Percentiles rank a stretch among this genome's conserved stretches.
phyloP scores from a whole-genome alignment of 2,888 invertebrate species.

The Pasiphila rectangulata region DNA sequence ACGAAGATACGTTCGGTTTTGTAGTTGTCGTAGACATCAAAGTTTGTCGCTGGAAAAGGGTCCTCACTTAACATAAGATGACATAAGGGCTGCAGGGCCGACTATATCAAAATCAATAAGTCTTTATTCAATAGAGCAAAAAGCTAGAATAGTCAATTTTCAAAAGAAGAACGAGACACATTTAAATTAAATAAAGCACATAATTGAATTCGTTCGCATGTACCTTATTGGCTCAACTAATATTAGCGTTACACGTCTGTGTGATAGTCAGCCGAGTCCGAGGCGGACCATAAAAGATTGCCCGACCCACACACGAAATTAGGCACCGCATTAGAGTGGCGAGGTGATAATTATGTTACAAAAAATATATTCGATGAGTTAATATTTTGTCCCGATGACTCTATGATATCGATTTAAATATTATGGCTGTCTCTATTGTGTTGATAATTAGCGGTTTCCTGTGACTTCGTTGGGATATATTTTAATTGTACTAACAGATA shows the following conservation, averaged over 20 bases:
- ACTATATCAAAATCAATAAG: too few relatives aligned
- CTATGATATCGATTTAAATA: slow-evolving; percentile 56
- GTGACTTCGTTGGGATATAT: slow-evolving; percentile 4
- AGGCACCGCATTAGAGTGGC: slow-evolving; percentile 73
- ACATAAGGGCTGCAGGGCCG: too few relatives aligned
- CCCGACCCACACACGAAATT: slow-evolving; percentile 76
- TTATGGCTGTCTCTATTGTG: slow-evolving; percentile 34
- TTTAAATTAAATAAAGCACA: too few relatives aligned
- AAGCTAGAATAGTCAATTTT: too few relatives aligned
- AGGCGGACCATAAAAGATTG: slow-evolving; percentile 68
- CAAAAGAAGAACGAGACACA: too few relatives aligned
- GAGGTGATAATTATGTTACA: slow-evolving; percentile 78
- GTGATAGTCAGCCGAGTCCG: slow-evolving; percentile 47
- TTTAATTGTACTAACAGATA: background rate
- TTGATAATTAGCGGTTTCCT: slow-evolving; percentile 1
- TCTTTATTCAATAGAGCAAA: too few relatives aligned
- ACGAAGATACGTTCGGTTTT: too few relatives aligned
- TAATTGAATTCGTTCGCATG: too few relatives aligned
- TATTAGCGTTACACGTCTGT: slow-evolving; percentile 41
- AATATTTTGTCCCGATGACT: slow-evolving; percentile 68
- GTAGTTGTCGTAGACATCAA: too few relatives aligned
- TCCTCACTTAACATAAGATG: too few relatives aligned
- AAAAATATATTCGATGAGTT: slow-evolving; percentile 72
- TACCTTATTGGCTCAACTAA: too few relatives aligned
- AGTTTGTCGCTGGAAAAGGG: too few relatives aligned